phyloP scores from a whole-genome alignment of 2,888 invertebrate species.

The Pachymerium ferrugineum region DNA sequence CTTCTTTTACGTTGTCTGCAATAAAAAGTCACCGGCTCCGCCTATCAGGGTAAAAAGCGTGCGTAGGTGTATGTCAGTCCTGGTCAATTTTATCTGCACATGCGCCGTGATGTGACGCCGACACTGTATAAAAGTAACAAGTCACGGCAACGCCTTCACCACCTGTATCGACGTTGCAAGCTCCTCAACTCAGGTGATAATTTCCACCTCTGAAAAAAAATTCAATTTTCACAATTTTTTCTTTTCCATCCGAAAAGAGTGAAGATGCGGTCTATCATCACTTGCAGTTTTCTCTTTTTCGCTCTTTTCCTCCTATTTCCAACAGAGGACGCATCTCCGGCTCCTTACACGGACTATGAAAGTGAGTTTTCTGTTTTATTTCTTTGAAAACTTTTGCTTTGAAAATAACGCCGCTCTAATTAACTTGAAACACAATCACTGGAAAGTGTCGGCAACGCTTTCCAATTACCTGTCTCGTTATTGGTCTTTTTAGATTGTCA shows the following conservation, averaged over 20 bases:
- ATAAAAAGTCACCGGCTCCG: not conserved
- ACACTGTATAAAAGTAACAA: slow-evolving; percentile 17
- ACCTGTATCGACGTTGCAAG: not conserved
- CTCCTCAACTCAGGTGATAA: no score
- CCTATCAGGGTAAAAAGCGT: not conserved
- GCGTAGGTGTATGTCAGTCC: not conserved
- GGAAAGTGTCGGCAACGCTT: not conserved
- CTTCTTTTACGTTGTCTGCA: no score
- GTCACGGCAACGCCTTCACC: not conserved
- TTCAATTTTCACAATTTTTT: no score
- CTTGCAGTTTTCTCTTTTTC: slow-evolving; percentile 18
- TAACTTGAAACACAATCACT: not conserved
- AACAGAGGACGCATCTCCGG: slow-evolving; percentile 11
- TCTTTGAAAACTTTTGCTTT: not conserved
- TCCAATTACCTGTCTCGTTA: not conserved
- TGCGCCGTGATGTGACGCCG: not conserved
- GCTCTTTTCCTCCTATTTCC: not conserved
- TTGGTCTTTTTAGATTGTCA: slow-evolving; percentile 15
- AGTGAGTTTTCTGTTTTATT: not conserved
- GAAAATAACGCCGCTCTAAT: not conserved
- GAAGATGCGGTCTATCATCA: slow-evolving; percentile 1
- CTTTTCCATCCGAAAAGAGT: not conserved
- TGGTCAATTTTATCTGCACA: slow-evolving; percentile 10
- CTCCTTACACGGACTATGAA: slow-evolving; percentile 24
- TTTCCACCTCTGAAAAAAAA: not conserved